Conservation (phyloP, 2,888 invertebrate species). For the Tetropium fuscum region DNA sequence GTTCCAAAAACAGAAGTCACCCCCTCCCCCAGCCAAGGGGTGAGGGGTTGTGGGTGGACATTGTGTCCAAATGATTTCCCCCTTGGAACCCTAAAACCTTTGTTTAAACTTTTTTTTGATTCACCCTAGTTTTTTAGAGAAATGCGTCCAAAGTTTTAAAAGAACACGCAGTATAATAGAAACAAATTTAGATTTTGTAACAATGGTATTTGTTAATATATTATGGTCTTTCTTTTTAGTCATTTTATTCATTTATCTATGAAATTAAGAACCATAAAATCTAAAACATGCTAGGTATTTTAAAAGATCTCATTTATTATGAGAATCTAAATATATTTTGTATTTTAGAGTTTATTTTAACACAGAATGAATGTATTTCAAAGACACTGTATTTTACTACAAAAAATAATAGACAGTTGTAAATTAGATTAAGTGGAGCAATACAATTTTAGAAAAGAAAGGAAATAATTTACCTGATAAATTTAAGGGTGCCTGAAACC, state of each 20-base stretch:
- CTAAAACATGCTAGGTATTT: conserved; percentile 10
- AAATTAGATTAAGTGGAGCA: conserved; percentile 8
- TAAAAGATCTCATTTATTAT: conserved; percentile 6
- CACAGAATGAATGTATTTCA: conserved; percentile 1
- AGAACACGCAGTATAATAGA: no score
- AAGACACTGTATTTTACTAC: conserved; percentile 7
- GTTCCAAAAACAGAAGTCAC: no score
- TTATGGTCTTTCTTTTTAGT: not conserved
- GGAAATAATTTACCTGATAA: conserved; percentile 38
- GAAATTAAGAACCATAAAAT: not conserved
- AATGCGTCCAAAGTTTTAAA: no score
- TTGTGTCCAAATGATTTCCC: no score
- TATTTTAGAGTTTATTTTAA: not conserved
- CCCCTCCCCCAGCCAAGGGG: no score
- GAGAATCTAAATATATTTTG: not conserved
- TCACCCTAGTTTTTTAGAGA: no score
- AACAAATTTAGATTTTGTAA: no score
- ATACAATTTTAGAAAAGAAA: conserved; percentile 27
- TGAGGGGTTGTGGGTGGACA: no score
- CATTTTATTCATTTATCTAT: not conserved
- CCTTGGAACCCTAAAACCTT: no score
- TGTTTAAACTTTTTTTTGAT: no score
- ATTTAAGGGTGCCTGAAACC: conserved; percentile 63
- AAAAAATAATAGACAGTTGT: conserved; percentile 13
- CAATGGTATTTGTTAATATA: not conserved